Conservation (phyloP, 2,888 invertebrate species). For the Sarcophaga caerulescens region DNA sequence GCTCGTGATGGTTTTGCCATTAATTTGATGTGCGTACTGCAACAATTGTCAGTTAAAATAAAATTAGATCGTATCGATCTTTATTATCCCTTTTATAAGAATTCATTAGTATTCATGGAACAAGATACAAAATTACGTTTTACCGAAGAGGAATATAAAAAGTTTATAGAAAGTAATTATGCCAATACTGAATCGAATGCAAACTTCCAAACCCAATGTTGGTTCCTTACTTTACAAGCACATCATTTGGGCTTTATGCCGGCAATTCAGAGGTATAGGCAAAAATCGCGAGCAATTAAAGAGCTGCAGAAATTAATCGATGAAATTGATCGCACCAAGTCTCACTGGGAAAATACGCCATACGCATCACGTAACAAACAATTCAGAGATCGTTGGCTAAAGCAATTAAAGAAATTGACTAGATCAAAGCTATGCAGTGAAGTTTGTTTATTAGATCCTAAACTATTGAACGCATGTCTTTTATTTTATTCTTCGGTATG, state of each 20-base stretch:
- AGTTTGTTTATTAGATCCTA: conserved; percentile 92
- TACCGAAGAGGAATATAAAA: conserved; percentile 89
- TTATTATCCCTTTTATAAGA: conserved; percentile 93
- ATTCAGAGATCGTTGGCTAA: conserved; percentile 92
- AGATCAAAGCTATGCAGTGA: conserved; percentile 96
- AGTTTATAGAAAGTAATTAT: conserved; percentile 75
- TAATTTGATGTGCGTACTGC: conserved; percentile 94
- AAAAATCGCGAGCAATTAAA: conserved; percentile 85
- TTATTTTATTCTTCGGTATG: conserved; percentile 94
- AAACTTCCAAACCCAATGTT: conserved; percentile 98
- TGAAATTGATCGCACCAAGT: conserved; percentile 90
- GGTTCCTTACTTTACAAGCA: conserved; percentile 97
- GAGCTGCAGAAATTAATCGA: conserved; percentile 94
- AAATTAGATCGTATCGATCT: conserved; percentile 94
- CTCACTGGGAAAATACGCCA: conserved; percentile 90
- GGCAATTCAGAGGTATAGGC: conserved; percentile 91
- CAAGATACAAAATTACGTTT: conserved; percentile 92
- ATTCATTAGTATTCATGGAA: conserved; percentile 87
- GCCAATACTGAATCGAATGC: conserved; percentile 81
- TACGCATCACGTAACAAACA: conserved; percentile 90
- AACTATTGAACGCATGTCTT: conserved; percentile 90
- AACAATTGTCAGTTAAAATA: conserved; percentile 93
- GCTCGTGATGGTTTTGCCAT: conserved; percentile 98
- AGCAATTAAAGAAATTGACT: conserved; percentile 90
- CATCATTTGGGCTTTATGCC: conserved; percentile 96